Percentiles rank a stretch among this genome's conserved stretches.
Conservation (phyloP, 2,113 vertebrate species). For the Onychorhynchus coronatus region DNA sequence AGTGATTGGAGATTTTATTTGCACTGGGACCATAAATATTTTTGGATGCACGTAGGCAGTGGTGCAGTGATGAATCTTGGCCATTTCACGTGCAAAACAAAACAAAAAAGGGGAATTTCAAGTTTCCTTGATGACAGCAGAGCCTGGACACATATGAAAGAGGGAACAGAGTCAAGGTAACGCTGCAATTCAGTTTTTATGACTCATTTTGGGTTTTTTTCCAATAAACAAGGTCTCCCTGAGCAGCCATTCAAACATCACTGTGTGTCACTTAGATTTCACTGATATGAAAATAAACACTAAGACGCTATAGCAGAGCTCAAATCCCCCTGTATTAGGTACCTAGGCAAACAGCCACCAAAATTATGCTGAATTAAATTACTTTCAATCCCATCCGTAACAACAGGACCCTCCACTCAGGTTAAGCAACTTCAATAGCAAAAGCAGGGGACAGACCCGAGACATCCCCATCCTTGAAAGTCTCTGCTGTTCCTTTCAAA, state of each 20-base stretch:
- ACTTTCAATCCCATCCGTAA: background rate
- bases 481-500: slow-evolving; percentile 25
- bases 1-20: background rate
- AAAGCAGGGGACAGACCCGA: background rate
- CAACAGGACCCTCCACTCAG: background rate
- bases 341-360: background rate
- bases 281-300: background rate
- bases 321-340: background rate
- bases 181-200: background rate
- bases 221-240: background rate
- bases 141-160: rapidly evolving
- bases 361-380: background rate
- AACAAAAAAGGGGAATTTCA: background rate
- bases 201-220: background rate
- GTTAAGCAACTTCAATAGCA: background rate
- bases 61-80: background rate
- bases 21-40: background rate
- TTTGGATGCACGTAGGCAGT: rapidly evolving
- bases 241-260: background rate
- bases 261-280: background rate
- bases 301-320: background rate
- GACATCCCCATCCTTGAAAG: slow-evolving; percentile 24
- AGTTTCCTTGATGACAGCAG: background rate
- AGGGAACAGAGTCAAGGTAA: background rate
- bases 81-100: background rate